Conservation (phyloP, 2,797 vertebrate genomes). For the Sternotherus odoratus region DNA sequence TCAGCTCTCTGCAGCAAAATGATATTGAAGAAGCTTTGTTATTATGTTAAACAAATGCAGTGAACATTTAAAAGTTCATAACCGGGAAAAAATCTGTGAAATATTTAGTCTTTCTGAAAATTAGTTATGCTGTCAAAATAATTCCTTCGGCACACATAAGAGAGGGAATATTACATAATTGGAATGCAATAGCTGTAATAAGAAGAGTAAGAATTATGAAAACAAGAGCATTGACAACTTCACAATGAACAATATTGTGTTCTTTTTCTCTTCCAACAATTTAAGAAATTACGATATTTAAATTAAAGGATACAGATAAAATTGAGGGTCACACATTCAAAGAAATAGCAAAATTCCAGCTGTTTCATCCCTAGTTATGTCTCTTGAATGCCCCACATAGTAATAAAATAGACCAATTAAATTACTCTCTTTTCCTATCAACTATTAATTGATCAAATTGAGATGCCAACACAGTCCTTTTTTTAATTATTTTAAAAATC, state of each 20-base stretch:
- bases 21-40: neutral
- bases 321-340: neutral
- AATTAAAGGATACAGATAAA: constrained; percentile 28
- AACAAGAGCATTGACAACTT: neutral
- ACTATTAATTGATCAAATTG: neutral
- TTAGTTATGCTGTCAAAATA: neutral
- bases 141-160: neutral
- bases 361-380: neutral
- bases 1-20: constrained; percentile 37
- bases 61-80: constrained; percentile 7
- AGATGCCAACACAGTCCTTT: neutral
- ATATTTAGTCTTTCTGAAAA: constrained; percentile 16
- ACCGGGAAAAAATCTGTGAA: neutral
- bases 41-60: constrained; percentile 15
- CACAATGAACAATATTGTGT: neutral
- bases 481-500: neutral
- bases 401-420: constrained; percentile 20
- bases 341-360: constrained; percentile 13
- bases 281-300: constrained; percentile 49
- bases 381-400: neutral
- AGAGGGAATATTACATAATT: neutral
- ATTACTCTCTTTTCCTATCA: neutral
- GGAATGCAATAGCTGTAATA: constrained; percentile 14
- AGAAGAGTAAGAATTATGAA: constrained; percentile 16
- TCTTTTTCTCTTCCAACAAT: constrained; percentile 7